Evolutionary conservation across 2,888 invertebrate species (phyloP).

Genomic region (Rhimphoctona megacephalus): DNA sequence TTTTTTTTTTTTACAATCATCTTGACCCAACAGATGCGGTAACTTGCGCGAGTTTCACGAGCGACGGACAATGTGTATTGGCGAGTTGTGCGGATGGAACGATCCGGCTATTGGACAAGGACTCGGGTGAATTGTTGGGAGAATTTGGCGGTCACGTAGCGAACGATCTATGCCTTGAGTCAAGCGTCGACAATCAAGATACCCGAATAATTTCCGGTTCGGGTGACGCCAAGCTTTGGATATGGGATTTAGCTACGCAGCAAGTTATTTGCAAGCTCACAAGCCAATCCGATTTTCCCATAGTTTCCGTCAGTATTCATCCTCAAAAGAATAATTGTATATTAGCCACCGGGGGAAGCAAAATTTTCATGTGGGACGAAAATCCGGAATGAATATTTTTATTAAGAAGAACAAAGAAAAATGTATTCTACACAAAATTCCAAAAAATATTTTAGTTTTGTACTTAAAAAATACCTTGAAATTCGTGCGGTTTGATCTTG

Average conservation of each 20-base stretch:
- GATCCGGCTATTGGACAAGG: conserved; percentile 95
- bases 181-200: conserved; percentile 93
- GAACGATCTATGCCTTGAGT: conserved; percentile 94
- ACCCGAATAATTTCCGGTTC: conserved; percentile 96
- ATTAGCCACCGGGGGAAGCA: conserved; percentile 91
- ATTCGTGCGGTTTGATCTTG: neutral
- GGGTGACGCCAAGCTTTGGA: conserved; percentile 93
- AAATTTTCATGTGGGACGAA: conserved; percentile 89
- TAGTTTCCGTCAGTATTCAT: conserved; percentile 91
- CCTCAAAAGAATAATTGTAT: conserved; percentile 89
- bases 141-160: conserved; percentile 94
- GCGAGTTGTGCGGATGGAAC: conserved; percentile 93
- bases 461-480: neutral
- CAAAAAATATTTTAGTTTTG: neutral
- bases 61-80: conserved; percentile 97
- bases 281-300: conserved; percentile 82
- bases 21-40: conserved; percentile 87
- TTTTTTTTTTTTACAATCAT: neutral
- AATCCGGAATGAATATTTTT: neutral
- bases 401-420: neutral
- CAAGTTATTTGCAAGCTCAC: conserved; percentile 85
- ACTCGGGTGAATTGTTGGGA: conserved; percentile 91
- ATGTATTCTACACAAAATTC: neutral
- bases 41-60: conserved; percentile 93
- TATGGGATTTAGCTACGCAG: conserved; percentile 95